Percentiles rank a stretch among this genome's conserved stretches.
Conservation (phyloP, 2,797 vertebrate genomes). For the Dipus sagitta region DNA sequence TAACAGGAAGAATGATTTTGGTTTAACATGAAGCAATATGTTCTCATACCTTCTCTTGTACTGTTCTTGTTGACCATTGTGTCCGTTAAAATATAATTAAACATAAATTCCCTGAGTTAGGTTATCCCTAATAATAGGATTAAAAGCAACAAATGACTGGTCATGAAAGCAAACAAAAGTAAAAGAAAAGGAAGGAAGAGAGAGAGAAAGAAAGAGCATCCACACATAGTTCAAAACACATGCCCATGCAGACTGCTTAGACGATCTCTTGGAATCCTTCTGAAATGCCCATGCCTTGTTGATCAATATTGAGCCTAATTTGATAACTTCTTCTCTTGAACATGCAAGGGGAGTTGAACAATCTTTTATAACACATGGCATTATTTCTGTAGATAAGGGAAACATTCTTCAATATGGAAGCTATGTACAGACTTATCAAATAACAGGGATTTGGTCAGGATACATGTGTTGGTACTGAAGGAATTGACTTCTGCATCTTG, state of each 20-base stretch:
- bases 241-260: neutral
- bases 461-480: neutral
- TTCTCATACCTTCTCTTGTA: constrained; percentile 38
- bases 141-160: neutral
- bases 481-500: neutral
- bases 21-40: constrained; percentile 16
- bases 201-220: neutral
- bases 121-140: neutral
- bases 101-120: neutral
- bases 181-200: too few relatives aligned
- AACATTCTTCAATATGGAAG: neutral
- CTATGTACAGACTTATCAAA: neutral
- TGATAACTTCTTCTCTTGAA: neutral
- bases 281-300: constrained; percentile 32
- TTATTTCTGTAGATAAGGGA: neutral
- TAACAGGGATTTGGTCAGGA: neutral
- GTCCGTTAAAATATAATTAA: neutral
- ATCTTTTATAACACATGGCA: neutral
- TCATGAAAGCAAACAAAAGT: neutral
- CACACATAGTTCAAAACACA: neutral
- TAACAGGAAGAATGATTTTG: constrained; percentile 14
- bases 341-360: neutral
- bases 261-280: neutral
- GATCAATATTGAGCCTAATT: neutral
- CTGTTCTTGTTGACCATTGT: neutral